Percentiles rank a stretch among this genome's conserved stretches.
These are phyloP conservation scores for Chiroxiphia lanceolata DNA, from an alignment of 2,797 vertebrate species.

Conservation along the genomic window DNA sequence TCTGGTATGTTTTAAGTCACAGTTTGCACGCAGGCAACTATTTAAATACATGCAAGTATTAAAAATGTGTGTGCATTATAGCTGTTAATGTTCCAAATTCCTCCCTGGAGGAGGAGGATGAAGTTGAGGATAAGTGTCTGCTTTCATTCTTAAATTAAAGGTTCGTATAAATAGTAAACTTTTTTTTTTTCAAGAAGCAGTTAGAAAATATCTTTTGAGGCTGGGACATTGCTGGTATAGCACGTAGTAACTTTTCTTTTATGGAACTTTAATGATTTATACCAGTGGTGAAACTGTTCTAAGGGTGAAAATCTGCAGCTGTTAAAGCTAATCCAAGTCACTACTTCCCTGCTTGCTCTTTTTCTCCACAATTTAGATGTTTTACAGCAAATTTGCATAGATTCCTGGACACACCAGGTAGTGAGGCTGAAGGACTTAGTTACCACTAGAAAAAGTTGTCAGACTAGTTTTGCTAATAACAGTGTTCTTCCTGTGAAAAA, in stretches of 20 bases:
- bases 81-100: background rate
- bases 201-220: background rate
- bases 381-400: background rate
- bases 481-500: background rate
- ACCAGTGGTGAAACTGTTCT: background rate
- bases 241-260: background rate
- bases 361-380: background rate
- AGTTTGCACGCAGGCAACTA: background rate
- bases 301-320: background rate
- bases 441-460: background rate
- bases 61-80: background rate
- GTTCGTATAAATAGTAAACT: background rate
- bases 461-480: background rate
- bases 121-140: background rate
- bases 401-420: background rate
- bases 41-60: background rate
- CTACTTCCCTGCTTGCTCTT: background rate
- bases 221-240: background rate
- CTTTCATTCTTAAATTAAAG: background rate
- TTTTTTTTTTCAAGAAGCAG: background rate
- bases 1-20: background rate
- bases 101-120: background rate
- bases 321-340: background rate
- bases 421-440: background rate
- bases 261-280: background rate